Evolutionary conservation across 1,140 invertebrate genomes (phyloP), one percentile per base, ranked within the genome.

Genomic region (Orussus abietinus): DNA sequence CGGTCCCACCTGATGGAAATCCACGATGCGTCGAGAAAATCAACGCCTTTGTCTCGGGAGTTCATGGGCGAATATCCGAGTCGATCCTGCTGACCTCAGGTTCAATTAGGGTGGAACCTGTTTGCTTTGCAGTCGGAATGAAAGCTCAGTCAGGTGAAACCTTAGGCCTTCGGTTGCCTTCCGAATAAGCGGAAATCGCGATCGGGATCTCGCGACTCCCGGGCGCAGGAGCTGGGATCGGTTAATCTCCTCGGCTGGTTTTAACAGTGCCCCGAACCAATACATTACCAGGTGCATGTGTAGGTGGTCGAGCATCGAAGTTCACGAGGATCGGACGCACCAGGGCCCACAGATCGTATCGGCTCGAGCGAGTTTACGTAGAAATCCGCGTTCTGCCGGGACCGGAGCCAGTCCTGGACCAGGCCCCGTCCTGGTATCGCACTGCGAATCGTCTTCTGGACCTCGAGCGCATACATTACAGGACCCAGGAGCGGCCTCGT

Each of bases 371-470:
- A 62, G 63, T 67, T 67, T 67, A 66, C 64, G 66, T 66, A 67
- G 64, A 69, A 67, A 60, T 64, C 47, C 55, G 53, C 55, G 57
- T 63, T 58, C 55, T 51, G 47, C 47, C 41, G 42, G 10, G 32
- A 13, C 36, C 38, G 45, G 19, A 29, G 31, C 21, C 28, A 47
- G 32, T 14, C 10, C 6, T 6, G 34, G n/a, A n/a, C n/a, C n/a
- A n/a, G n/a, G n/a, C 44, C 42, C 51, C 51, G 58, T 57, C 52
- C 62, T 60, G 64, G 66, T 70, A 70, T 70, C 67, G 66, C 66
- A 65, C 67, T 60, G 53, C 59, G 62, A 69, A 69, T 69, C 66
- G 64, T 65, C 62, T 55, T 51, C 59, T 58, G 65, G 52, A 66
- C 64, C 59, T 61, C 61, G 45, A 52, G 53, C 54, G 66, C 66